phyloP scores from a whole-genome alignment of 1,140 invertebrate genomes.

The Cherax quadricarinatus region DNA sequence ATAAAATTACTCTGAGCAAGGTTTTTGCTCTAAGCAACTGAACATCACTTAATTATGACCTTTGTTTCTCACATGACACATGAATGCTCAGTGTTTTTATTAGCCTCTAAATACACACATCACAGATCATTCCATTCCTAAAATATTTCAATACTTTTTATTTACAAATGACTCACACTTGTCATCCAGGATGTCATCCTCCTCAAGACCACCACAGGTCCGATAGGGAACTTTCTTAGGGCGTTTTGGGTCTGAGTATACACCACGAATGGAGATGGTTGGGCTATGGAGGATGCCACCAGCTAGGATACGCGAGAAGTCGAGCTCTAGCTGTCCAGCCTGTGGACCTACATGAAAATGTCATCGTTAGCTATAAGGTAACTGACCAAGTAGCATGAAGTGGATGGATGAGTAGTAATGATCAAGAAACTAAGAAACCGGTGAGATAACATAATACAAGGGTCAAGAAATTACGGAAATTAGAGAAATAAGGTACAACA shows the following conservation, averaged over 20 bases:
- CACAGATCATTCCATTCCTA: no score
- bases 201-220: constrained; percentile 71
- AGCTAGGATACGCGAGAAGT: constrained; percentile 85
- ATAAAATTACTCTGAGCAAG: no score
- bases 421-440: neutral
- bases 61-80: no score
- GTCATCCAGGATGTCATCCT: constrained; percentile 43
- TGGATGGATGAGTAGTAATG: neutral
- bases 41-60: no score
- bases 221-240: constrained; percentile 72
- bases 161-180: neutral
- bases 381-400: neutral
- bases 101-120: no score
- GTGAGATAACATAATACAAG: neutral
- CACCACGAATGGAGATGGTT: constrained; percentile 87
- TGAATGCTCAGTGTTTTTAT: no score
- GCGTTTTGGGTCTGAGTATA: constrained; percentile 81
- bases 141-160: no score
- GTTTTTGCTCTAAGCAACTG: no score
- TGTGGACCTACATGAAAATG: constrained; percentile 80
- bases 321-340: constrained; percentile 86
- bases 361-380: no score
- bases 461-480: no score
- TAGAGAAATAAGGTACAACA: no score
- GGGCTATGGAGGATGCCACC: constrained; percentile 85